phyloP scores from a whole-genome alignment of 2,888 invertebrate genomes.

The Brachynemurus nebulosus region DNA sequence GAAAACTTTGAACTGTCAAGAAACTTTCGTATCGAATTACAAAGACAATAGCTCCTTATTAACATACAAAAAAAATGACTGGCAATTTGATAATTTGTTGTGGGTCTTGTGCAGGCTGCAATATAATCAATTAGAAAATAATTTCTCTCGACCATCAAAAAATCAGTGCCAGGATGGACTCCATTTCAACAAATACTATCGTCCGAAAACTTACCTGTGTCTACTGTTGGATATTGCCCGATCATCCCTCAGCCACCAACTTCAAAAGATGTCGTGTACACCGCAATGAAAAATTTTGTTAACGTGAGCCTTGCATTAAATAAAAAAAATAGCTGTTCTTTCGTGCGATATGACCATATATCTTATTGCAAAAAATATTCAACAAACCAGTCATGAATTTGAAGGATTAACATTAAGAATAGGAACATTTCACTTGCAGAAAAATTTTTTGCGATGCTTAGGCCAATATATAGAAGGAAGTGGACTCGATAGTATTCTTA shows the following conservation, averaged over 20 bases:
- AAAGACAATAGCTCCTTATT: conserved; percentile 12
- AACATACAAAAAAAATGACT: conserved; percentile 12
- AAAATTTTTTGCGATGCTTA: conserved; percentile 19
- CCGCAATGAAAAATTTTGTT: conserved; percentile 19
- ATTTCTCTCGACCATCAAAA: conserved; percentile 17
- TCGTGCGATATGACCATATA: conserved; percentile 19
- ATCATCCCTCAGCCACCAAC: conserved; percentile 18
- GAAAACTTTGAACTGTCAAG: conserved; percentile 17
- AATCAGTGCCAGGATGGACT: conserved; percentile 17
- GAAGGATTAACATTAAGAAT: conserved; percentile 16
- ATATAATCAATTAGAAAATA: conserved; percentile 12
- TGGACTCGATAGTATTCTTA: conserved; percentile 17
- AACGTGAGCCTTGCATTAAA: conserved; percentile 13
- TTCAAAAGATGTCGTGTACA: conserved; percentile 19
- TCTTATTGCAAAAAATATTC: conserved; percentile 17
- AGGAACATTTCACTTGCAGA: conserved; percentile 20
- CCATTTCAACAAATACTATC: conserved; percentile 19
- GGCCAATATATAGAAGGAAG: conserved; percentile 20
- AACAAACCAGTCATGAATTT: conserved; percentile 19
- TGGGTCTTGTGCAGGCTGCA: conserved; percentile 18
- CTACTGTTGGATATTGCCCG: conserved; percentile 19
- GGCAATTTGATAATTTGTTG: conserved; percentile 15
- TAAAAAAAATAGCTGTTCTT: conserved; percentile 18
- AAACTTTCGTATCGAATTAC: conserved; percentile 14
- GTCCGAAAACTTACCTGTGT: conserved; percentile 15